Evolutionary conservation across 1,140 invertebrate genomes (phyloP).

Genomic region (Aphidius gifuensis): DNA sequence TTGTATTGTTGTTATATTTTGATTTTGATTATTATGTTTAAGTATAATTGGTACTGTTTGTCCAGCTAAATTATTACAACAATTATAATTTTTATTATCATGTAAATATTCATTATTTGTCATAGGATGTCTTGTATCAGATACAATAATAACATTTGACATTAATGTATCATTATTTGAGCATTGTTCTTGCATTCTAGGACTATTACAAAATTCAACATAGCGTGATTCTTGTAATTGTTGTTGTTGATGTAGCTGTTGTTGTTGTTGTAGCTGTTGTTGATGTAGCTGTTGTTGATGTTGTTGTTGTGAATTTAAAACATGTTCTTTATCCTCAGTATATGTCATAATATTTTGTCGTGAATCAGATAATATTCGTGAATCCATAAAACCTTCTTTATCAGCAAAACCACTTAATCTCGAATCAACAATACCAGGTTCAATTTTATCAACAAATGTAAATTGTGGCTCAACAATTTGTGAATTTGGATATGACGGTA

Average conservation of each 20-base stretch:
- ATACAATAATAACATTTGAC: conserved; percentile 8
- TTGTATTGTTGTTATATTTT: conserved; percentile 36
- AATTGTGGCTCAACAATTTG: conserved; percentile 46
- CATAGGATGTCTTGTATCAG: conserved; percentile 27
- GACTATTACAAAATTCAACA: conserved; percentile 36
- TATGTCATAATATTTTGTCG: conserved; percentile 52
- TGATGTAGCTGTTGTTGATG: no score
- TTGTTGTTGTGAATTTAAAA: conserved; percentile 1
- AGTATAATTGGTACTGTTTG: conserved; percentile 54
- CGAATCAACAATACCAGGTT: conserved; percentile 48
- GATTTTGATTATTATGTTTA: conserved; percentile 51
- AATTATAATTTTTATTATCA: conserved; percentile 46
- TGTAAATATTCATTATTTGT: conserved; percentile 43
- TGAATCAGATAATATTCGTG: conserved; percentile 46
- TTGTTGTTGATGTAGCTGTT: conserved; percentile 26
- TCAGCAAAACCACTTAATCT: conserved; percentile 50
- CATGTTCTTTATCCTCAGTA: conserved; percentile 47
- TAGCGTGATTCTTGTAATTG: conserved; percentile 45
- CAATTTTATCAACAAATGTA: conserved; percentile 44
- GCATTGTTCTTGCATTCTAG: conserved; percentile 26
- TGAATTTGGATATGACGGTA: conserved; percentile 46
- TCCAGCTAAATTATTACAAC: conserved; percentile 45
- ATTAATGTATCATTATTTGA: background rate
- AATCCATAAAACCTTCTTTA: conserved; percentile 53
- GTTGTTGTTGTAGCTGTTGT: no score